phyloP scores from a whole-genome alignment of 2,113 vertebrate species.

The Merops nubicus region DNA sequence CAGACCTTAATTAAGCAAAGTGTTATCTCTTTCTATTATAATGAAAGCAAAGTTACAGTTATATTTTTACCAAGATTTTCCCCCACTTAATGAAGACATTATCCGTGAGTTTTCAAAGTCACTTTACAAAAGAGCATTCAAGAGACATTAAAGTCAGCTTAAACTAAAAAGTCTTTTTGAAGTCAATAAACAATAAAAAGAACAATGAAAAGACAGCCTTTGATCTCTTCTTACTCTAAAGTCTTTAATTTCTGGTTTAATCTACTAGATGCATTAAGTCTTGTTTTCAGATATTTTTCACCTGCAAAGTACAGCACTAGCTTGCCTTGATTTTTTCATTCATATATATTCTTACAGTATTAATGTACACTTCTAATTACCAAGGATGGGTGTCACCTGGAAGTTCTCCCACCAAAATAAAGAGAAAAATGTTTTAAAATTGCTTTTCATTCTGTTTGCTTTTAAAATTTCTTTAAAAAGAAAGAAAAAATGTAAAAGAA shows the following conservation, averaged over 20 bases:
- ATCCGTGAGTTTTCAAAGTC: slow-evolving; percentile 83
- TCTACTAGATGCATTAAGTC: slow-evolving; percentile 76
- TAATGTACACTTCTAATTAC: slow-evolving; percentile 63
- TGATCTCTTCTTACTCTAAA: slow-evolving; percentile 78
- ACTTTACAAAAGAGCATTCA: slow-evolving; percentile 83
- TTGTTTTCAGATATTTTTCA: slow-evolving; percentile 73
- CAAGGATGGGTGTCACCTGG: slow-evolving; percentile 10
- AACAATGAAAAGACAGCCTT: slow-evolving; percentile 83
- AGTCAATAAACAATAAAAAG: slow-evolving; percentile 86
- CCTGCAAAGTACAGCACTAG: slow-evolving; percentile 59
- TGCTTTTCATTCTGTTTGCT: slow-evolving; percentile 46
- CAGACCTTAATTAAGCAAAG: slow-evolving; percentile 80
- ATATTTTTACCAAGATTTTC: slow-evolving; percentile 79
- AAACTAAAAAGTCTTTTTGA: slow-evolving; percentile 86
- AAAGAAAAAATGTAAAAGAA: neutral
- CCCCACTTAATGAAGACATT: slow-evolving; percentile 84
- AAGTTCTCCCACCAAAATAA: slow-evolving; percentile 27
- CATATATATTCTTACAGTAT: slow-evolving; percentile 40
- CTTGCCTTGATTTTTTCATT: slow-evolving; percentile 63
- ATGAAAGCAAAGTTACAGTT: slow-evolving; percentile 79
- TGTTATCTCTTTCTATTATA: slow-evolving; percentile 78
- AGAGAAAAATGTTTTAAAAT: slow-evolving; percentile 30
- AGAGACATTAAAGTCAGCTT: slow-evolving; percentile 85
- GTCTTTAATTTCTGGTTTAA: slow-evolving; percentile 87
- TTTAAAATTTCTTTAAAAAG: slow-evolving; percentile 57